These are phyloP conservation scores for Anas georgica DNA, from an alignment of 2,797 vertebrate species.

Conservation along the genomic window DNA sequence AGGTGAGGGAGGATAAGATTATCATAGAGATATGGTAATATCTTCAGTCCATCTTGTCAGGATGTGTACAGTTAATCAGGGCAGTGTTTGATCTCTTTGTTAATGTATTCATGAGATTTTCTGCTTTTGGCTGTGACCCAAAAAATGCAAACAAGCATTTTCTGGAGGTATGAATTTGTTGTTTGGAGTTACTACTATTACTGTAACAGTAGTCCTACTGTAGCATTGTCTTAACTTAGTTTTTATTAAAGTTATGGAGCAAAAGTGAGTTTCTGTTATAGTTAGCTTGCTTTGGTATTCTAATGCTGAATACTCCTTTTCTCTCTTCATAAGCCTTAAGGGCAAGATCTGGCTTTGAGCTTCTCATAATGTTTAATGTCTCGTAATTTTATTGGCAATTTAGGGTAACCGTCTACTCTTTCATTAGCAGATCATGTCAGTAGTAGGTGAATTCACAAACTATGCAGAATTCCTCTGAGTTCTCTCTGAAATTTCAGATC, in stretches of 20 bases:
- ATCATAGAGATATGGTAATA: neutral
- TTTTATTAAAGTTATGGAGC: neutral
- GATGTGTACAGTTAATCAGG: neutral
- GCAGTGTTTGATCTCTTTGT: neutral
- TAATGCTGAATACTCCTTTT: neutral
- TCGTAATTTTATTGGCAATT: neutral
- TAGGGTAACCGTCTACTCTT: neutral
- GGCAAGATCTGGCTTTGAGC: neutral
- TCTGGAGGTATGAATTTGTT: neutral
- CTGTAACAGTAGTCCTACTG: neutral
- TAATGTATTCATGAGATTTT: neutral
- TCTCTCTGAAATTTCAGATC: neutral
- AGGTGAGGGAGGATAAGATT: neutral
- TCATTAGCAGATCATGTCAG: neutral
- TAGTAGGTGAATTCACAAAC: neutral
- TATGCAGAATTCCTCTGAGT: neutral
- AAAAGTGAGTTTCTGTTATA: neutral
- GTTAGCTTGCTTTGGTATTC: neutral
- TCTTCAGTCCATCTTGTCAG: neutral
- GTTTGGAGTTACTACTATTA: neutral
- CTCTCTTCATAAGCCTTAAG: neutral
- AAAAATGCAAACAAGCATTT: neutral
- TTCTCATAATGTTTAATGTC: neutral
- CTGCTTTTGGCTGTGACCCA: neutral
- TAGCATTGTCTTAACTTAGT: neutral